Evolutionary conservation across 1,140 invertebrate genomes (phyloP).

Genomic region (Aphaenogaster ashmeadi): DNA sequence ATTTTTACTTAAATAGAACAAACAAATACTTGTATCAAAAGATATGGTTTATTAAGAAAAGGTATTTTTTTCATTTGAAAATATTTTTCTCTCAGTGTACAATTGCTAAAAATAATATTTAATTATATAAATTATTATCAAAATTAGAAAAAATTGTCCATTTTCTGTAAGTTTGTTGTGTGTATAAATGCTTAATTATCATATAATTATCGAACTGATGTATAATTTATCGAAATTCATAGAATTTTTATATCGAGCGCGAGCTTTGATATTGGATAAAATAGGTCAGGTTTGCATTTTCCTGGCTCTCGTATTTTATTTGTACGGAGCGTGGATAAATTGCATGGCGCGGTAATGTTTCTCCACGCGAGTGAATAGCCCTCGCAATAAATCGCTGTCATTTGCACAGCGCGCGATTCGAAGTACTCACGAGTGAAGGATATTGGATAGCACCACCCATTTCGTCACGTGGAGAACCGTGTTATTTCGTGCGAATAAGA

Average conservation of each 20-base stretch:
- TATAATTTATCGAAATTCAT: background rate
- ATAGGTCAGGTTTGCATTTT: constrained; percentile 41
- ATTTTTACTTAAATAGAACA: too few relatives aligned
- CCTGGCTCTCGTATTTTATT: constrained; percentile 15
- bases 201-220: background rate
- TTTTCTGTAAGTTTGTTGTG: background rate
- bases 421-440: constrained; percentile 47
- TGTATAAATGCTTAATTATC: background rate
- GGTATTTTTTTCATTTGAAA: too few relatives aligned
- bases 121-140: background rate
- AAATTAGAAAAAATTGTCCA: background rate
- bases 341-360: constrained; percentile 23
- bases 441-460: constrained; percentile 56
- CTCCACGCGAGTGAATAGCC: constrained; percentile 40
- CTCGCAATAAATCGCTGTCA: constrained; percentile 54
- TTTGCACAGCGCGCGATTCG: constrained; percentile 24
- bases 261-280: background rate
- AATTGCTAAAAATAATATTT: background rate
- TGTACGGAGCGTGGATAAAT: constrained; percentile 25
- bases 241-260: background rate
- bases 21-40: too few relatives aligned
- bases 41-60: too few relatives aligned
- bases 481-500: constrained; percentile 46
- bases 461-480: constrained; percentile 46
- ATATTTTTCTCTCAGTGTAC: too few relatives aligned